These are phyloP conservation scores for Conomelus anceps DNA, from an alignment of 2,888 invertebrate species.

Conservation along the genomic window DNA sequence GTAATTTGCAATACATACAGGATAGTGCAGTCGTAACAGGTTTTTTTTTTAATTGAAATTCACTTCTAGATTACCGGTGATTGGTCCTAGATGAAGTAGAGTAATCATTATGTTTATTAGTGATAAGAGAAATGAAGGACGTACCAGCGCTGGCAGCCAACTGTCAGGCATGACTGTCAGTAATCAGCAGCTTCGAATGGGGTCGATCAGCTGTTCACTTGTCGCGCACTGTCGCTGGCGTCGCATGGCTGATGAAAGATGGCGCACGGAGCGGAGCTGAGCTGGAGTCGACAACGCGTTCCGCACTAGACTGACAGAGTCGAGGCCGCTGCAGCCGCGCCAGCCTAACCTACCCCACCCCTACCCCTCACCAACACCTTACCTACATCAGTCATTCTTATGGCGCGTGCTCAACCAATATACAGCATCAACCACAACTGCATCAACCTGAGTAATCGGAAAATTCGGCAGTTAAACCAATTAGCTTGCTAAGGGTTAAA, in stretches of 20 bases:
- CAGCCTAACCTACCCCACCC: not conserved
- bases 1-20: too few relatives aligned
- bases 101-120: not conserved
- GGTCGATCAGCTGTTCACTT: not conserved
- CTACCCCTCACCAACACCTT: not conserved
- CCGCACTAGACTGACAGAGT: not conserved
- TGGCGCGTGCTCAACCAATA: not conserved
- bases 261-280: not conserved
- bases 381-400: not conserved
- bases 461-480: not conserved
- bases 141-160: not conserved
- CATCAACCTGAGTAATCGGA: not conserved
- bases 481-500: not conserved
- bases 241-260: not conserved
- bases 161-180: not conserved
- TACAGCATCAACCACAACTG: not conserved
- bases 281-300: not conserved
- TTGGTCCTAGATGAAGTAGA: too few relatives aligned
- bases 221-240: not conserved
- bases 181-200: not conserved
- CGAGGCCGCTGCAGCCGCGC: not conserved
- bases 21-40: too few relatives aligned
- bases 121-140: not conserved
- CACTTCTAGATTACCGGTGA: too few relatives aligned
- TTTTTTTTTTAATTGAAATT: too few relatives aligned